Evolutionary conservation across 2,113 vertebrate species (phyloP), one percentile per base, ranked within the genome.

Genomic region (Phocoena sinus): DNA sequence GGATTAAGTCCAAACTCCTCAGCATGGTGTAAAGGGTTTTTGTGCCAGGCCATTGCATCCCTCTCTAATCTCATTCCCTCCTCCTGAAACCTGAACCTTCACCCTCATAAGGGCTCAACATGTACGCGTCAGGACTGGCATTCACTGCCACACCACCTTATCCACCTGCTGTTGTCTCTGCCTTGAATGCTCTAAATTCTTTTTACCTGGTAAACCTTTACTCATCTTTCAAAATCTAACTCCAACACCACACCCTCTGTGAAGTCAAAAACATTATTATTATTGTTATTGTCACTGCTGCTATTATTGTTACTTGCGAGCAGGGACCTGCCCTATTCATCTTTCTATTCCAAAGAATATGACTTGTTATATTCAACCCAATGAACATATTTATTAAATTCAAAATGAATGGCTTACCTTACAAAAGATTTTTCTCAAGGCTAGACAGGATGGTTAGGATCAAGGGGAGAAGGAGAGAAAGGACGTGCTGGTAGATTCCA

Each of bases 141-240:
- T 26, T 5, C 0, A 10, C 25, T 36, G 26, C 17, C n/a, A 56
- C 0, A 38, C 3, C 17, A 21, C 18, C 14, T 74, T 38, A 74
- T 62, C 36, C 21, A 41, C 3, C 2, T 76, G 60, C 13, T 47
- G 5, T 3, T 11, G 9, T 31, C 17, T 79, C 47, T 67, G 33
- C 25, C 14, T 73, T 20, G 13, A 87, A 92, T n/a, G 36, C 6
- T 88, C 81, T 91, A 36, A 90, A 10, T 73, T 36, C 38, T 77
- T 6, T 33, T 86, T 8, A 71, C 26, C 36, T 56, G 28, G 63
- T 56, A 38, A 92, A 96, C 21, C 76, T 33, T 12, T 58, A 47
- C 15, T 71, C 44, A 76, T 36, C 18, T 31, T 81, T 86, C 58
- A 95, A 94, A 77, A 84, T 41, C 25, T 17, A 81, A 88, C 9